Evolutionary conservation across 2,113 vertebrate species (phyloP).

Genomic region (Agapornis roseicollis): DNA sequence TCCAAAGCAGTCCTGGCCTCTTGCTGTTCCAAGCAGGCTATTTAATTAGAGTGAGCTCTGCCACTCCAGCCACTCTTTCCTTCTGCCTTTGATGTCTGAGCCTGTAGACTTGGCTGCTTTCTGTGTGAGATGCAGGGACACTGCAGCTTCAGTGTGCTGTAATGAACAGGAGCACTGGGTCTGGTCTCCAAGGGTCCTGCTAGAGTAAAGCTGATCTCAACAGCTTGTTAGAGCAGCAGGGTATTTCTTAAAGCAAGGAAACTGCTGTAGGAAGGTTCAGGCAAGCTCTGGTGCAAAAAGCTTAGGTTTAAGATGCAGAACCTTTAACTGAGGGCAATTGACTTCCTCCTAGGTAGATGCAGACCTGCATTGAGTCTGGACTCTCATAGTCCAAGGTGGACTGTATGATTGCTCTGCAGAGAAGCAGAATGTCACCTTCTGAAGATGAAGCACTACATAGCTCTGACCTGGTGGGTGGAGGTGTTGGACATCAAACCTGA

Average conservation of each 20-base stretch:
- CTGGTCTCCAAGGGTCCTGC: not conserved
- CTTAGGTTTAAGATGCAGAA: not conserved
- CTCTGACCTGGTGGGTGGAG: not conserved
- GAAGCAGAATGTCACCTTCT: constrained; percentile 43
- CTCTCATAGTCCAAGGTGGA: not conserved
- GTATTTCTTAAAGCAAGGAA: not conserved
- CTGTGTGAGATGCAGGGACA: not conserved
- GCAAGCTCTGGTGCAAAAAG: not conserved
- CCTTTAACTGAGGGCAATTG: not conserved
- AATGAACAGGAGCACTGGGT: not conserved
- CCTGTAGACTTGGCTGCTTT: not conserved
- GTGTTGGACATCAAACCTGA: not conserved
- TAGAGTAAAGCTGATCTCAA: not conserved
- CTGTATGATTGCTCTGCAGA: not conserved
- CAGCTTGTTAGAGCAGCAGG: not conserved
- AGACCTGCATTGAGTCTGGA: not conserved
- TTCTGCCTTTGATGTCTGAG: not conserved
- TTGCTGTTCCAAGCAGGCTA: not conserved
- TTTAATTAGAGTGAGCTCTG: not conserved
- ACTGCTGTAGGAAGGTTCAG: not conserved
- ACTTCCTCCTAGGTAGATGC: not conserved
- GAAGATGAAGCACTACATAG: not conserved
- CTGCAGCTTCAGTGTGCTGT: not conserved
- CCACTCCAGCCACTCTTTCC: not conserved
- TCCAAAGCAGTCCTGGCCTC: not conserved